Conservation (phyloP, 2,113 vertebrate genomes). For the Silurus asotus region DNA sequence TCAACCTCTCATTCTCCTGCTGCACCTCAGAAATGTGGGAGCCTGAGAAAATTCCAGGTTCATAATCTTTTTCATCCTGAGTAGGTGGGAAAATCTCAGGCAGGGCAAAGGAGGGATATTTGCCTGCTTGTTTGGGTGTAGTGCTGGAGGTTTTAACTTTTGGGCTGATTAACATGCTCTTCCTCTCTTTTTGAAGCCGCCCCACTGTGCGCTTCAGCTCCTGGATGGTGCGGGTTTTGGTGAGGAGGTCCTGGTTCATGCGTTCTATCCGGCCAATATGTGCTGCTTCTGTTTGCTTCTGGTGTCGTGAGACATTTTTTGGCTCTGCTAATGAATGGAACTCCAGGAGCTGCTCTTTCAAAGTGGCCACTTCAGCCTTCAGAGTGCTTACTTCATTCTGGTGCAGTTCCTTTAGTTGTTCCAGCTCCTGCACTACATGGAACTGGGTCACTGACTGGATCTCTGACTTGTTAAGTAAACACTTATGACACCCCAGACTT, state of each 20-base stretch:
- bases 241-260: constrained; percentile 80
- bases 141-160: not conserved
- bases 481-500: constrained; percentile 47
- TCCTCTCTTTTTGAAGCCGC: constrained; percentile 84
- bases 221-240: constrained; percentile 81
- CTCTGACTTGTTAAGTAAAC: constrained; percentile 37
- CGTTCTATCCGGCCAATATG: constrained; percentile 73
- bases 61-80: constrained; percentile 75
- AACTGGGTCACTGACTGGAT: constrained; percentile 52
- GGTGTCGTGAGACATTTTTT: constrained; percentile 62
- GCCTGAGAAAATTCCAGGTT: constrained; percentile 75
- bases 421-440: constrained; percentile 72
- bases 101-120: not conserved
- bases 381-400: constrained; percentile 63
- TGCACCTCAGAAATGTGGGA: constrained; percentile 77
- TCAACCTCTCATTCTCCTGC: constrained; percentile 81
- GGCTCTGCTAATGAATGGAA: constrained; percentile 60
- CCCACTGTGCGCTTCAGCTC: constrained; percentile 86
- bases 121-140: constrained; percentile 39
- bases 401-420: constrained; percentile 66
- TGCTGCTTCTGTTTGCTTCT: constrained; percentile 71
- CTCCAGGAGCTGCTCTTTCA: constrained; percentile 78
- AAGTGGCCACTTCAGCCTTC: constrained; percentile 61
- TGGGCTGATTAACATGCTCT: constrained; percentile 72
- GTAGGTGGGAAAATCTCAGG: constrained; percentile 59